Evolutionary conservation across 2,797 vertebrate genomes (phyloP).

Genomic region (Ptychadena robeensis): DNA sequence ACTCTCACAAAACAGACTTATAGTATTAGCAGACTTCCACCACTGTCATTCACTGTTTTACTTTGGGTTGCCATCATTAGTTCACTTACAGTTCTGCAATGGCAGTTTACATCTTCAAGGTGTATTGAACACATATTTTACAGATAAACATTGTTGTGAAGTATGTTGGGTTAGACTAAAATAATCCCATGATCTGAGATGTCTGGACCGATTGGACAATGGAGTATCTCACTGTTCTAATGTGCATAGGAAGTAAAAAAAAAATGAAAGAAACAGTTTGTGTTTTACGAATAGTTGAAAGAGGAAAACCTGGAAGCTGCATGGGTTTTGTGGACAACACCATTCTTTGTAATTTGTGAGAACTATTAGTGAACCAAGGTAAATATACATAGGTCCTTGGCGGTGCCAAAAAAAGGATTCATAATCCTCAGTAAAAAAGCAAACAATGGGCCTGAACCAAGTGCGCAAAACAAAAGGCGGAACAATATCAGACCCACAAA

Average conservation of each 20-base stretch:
- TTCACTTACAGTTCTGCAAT: not conserved
- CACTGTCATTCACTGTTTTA: not conserved
- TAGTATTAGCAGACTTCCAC: not conserved
- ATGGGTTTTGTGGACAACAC: slow-evolving; percentile 37
- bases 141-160: slow-evolving; percentile 27
- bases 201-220: slow-evolving; percentile 20
- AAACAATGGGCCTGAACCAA: slow-evolving; percentile 36
- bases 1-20: not conserved
- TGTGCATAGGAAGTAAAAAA: slow-evolving; percentile 37
- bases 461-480: slow-evolving; percentile 53
- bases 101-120: slow-evolving; percentile 12
- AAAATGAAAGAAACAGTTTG: slow-evolving; percentile 35
- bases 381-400: slow-evolving; percentile 46
- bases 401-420: slow-evolving; percentile 55
- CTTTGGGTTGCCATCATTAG: not conserved
- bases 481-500: slow-evolving; percentile 54
- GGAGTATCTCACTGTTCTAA: slow-evolving; percentile 11
- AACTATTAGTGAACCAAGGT: slow-evolving; percentile 41
- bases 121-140: not conserved
- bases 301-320: slow-evolving; percentile 36
- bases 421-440: slow-evolving; percentile 56
- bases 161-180: slow-evolving; percentile 26
- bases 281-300: slow-evolving; percentile 27
- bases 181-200: slow-evolving; percentile 39
- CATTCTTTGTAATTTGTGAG: slow-evolving; percentile 48